phyloP scores from a whole-genome alignment of 64 coral and sea anemone genomes.

The Anthopleura sola region DNA sequence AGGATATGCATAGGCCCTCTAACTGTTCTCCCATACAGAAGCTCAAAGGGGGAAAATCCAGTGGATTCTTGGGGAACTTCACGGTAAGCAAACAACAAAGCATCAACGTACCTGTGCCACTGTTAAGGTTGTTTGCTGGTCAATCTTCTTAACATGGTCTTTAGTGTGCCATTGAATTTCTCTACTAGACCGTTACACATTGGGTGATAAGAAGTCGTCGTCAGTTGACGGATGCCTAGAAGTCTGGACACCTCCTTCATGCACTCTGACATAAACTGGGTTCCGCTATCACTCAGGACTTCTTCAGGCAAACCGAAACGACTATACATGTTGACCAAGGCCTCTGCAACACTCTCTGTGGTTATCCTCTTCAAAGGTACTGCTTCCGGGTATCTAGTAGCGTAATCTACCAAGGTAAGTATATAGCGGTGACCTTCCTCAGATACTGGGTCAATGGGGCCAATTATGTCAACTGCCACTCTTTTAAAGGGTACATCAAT shows the following conservation, averaged over 20 bases:
- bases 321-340: not conserved
- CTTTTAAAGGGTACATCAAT: not conserved
- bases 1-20: slow-evolving; percentile 23
- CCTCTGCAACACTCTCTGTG: not conserved
- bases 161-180: slow-evolving; percentile 52
- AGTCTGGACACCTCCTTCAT: not conserved
- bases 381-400: not conserved
- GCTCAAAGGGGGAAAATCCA: slow-evolving; percentile 29
- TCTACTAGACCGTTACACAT: slow-evolving; percentile 36
- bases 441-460: not conserved
- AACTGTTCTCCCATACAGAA: slow-evolving; percentile 19
- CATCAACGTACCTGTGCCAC: slow-evolving; percentile 25
- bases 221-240: not conserved
- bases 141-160: slow-evolving; percentile 29
- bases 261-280: slow-evolving; percentile 16
- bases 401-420: not conserved
- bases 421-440: slow-evolving; percentile 17
- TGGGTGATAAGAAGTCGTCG: slow-evolving; percentile 47
- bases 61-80: slow-evolving; percentile 52
- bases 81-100: slow-evolving; percentile 27
- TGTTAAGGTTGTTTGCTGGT: not conserved
- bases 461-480: not conserved
- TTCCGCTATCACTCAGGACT: slow-evolving; percentile 13
- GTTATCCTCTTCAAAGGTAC: not conserved
- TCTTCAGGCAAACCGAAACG: slow-evolving; percentile 9